phyloP scores from a whole-genome alignment of 1,140 invertebrate genomes.

The Leguminivora glycinivorella region DNA sequence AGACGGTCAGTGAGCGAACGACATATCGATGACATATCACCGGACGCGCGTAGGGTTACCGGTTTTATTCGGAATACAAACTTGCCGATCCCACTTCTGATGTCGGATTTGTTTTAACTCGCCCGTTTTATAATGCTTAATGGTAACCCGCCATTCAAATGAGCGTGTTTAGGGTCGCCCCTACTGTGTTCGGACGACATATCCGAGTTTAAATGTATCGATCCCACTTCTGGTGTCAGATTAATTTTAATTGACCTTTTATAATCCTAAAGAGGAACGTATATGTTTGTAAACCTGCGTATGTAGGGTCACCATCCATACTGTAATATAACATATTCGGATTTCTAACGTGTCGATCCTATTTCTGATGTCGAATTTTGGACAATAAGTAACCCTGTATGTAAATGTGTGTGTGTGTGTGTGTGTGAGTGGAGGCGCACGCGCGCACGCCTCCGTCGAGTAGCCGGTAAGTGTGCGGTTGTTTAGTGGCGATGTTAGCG shows the following conservation, averaged over 20 bases:
- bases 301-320: too few relatives aligned
- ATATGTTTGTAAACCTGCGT: too few relatives aligned
- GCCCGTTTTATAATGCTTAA: neutral
- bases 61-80: neutral
- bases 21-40: constrained; percentile 11
- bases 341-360: neutral
- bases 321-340: too few relatives aligned
- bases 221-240: too few relatives aligned
- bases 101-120: neutral
- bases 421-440: neutral
- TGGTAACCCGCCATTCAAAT: too few relatives aligned
- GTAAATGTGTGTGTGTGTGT: neutral
- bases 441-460: neutral
- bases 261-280: neutral
- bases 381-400: neutral
- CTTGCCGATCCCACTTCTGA: neutral
- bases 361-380: neutral
- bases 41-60: neutral
- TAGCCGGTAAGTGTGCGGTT: constrained; percentile 7
- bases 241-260: too few relatives aligned
- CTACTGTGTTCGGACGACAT: neutral
- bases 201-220: neutral
- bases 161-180: neutral
- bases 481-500: constrained; percentile 14
- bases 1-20: neutral